Conservation (phyloP, 2,797 vertebrate genomes). For the Lacerta viridis region DNA sequence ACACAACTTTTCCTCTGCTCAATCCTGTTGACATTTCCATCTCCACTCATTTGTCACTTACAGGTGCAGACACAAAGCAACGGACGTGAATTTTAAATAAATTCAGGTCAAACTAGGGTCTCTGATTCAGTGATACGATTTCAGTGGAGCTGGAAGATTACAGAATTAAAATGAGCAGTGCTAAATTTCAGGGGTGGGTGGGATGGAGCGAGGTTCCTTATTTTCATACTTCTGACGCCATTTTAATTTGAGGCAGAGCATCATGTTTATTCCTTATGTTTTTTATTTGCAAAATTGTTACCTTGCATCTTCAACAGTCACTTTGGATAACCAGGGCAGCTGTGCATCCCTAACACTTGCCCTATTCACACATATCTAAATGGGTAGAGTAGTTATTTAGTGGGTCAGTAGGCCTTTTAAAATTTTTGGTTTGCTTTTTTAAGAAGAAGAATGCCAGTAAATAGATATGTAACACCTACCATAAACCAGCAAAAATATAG, state of each 20-base stretch:
- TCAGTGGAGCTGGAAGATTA: constrained; percentile 35
- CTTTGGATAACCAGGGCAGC: not conserved
- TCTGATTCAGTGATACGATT: constrained; percentile 57
- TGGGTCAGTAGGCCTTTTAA: too few species aligned
- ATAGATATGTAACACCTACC: too few species aligned
- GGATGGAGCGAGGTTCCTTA: not conserved
- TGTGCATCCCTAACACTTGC: not conserved
- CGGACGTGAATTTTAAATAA: constrained; percentile 72
- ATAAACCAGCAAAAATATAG: too few species aligned
- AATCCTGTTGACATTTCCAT: constrained; percentile 75
- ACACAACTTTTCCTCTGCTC: constrained; percentile 52
- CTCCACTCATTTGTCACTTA: constrained; percentile 70
- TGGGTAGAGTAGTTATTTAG: not conserved
- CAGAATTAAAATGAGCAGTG: constrained; percentile 42
- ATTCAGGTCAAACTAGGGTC: constrained; percentile 52
- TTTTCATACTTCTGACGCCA: constrained; percentile 1
- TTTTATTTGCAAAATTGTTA: not conserved
- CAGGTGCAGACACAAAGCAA: not conserved
- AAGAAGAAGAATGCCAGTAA: too few species aligned
- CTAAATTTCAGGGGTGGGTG: constrained; percentile 39
- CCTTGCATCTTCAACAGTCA: not conserved
- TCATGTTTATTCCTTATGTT: not conserved
- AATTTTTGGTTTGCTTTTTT: too few species aligned
- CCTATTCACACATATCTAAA: not conserved
- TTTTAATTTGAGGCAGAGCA: not conserved